Evolutionary conservation across 2,797 vertebrate genomes (phyloP).

Genomic region (Cottoperca gobio): DNA sequence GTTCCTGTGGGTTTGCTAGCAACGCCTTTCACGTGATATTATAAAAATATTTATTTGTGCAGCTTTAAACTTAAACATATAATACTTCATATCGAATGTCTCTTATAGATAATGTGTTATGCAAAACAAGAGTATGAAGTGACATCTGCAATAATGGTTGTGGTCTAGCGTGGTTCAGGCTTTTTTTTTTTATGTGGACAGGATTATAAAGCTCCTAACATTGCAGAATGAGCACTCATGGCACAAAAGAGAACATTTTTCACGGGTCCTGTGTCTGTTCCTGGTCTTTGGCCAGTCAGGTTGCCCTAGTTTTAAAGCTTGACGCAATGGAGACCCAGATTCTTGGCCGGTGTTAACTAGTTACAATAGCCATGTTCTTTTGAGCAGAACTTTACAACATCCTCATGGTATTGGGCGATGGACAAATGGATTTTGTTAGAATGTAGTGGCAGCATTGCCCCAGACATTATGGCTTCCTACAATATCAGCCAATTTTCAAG

Average conservation of each 20-base stretch:
- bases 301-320: constrained; percentile 34
- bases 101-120: constrained; percentile 2
- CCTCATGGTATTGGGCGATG: constrained; percentile 21
- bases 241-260: constrained; percentile 12
- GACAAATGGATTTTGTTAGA: constrained; percentile 14
- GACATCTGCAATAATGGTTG: not conserved
- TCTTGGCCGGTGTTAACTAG: constrained; percentile 8
- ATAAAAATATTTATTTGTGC: not conserved
- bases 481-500: not conserved
- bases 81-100: not conserved
- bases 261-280: constrained; percentile 2
- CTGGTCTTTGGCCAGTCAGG: constrained; percentile 17
- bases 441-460: not conserved
- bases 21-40: not conserved
- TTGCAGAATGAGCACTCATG: not conserved
- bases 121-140: not conserved
- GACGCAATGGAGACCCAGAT: constrained; percentile 35
- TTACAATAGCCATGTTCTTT: constrained; percentile 6
- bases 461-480: not conserved
- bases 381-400: constrained; percentile 25
- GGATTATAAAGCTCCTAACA: not conserved
- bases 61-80: not conserved
- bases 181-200: not conserved
- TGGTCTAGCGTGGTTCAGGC: not conserved
- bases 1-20: too few relatives aligned